Conservation (phyloP, 2,888 invertebrate species). For the Lasioglossum morio region DNA sequence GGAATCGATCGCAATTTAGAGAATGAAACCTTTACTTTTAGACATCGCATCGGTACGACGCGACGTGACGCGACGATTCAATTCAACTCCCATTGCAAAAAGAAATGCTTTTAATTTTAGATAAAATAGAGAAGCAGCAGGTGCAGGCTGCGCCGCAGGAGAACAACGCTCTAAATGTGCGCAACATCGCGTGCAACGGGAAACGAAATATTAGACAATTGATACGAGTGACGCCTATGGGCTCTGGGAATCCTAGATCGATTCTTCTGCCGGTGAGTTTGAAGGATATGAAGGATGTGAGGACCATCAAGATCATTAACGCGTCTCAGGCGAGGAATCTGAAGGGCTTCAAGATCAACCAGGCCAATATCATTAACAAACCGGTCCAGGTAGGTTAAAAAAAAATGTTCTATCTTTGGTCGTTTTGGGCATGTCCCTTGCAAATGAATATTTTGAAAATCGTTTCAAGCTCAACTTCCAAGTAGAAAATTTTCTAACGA, state of each 20-base stretch:
- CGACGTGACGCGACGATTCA: background rate
- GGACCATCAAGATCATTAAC: conserved; percentile 90
- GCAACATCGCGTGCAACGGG: conserved; percentile 75
- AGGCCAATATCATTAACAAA: conserved; percentile 78
- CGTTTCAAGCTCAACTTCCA: background rate
- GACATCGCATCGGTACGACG: background rate
- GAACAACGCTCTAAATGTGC: conserved; percentile 72
- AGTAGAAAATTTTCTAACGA: background rate
- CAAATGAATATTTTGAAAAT: background rate
- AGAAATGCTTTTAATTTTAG: conserved; percentile 58
- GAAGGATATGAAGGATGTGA: conserved; percentile 90
- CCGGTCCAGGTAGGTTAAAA: conserved; percentile 73
- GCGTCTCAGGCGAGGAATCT: conserved; percentile 85
- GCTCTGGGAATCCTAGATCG: conserved; percentile 86
- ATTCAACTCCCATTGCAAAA: background rate
- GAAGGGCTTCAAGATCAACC: conserved; percentile 80
- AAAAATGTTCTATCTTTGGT: background rate
- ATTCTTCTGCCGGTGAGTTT: conserved; percentile 90
- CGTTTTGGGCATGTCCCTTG: background rate
- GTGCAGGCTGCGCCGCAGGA: conserved; percentile 67
- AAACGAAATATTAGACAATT: conserved; percentile 80
- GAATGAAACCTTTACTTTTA: background rate
- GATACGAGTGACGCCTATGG: conserved; percentile 82
- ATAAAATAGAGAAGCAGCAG: conserved; percentile 66
- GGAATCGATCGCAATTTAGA: background rate